Evolutionary conservation across 2,113 vertebrate species (phyloP).

Genomic region (cat (Felis catus)): DNA sequence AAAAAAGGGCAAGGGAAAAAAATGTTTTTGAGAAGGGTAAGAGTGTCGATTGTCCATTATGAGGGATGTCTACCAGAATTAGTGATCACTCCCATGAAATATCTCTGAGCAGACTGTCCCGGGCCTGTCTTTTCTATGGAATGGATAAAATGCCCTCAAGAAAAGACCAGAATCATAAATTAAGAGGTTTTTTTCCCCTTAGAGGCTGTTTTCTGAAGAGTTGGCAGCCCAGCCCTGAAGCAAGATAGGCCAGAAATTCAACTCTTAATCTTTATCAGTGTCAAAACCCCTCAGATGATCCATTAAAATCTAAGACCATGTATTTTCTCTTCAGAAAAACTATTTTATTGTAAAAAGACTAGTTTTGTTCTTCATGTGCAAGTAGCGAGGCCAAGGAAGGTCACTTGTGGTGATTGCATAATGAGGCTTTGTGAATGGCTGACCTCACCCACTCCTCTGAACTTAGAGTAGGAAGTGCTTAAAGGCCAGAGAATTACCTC

Average conservation of each 20-base stretch:
- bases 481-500: background rate
- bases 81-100: background rate
- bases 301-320: conserved; percentile 27
- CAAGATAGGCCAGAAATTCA: background rate
- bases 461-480: accelerated
- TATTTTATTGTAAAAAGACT: background rate
- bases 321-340: background rate
- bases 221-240: background rate
- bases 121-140: background rate
- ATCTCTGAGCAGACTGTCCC: background rate
- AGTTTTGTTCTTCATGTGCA: background rate
- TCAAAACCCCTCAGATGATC: conserved; percentile 27
- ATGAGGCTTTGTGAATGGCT: background rate
- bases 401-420: background rate
- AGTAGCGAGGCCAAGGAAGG: background rate
- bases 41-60: background rate
- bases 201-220: background rate
- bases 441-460: background rate
- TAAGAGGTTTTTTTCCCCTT: background rate
- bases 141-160: background rate
- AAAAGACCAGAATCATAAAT: conserved; percentile 5
- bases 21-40: background rate
- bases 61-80: background rate
- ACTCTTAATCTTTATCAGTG: background rate
- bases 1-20: background rate